Conservation (phyloP, 2,113 vertebrate genomes). For the Phainopepla nitens region DNA sequence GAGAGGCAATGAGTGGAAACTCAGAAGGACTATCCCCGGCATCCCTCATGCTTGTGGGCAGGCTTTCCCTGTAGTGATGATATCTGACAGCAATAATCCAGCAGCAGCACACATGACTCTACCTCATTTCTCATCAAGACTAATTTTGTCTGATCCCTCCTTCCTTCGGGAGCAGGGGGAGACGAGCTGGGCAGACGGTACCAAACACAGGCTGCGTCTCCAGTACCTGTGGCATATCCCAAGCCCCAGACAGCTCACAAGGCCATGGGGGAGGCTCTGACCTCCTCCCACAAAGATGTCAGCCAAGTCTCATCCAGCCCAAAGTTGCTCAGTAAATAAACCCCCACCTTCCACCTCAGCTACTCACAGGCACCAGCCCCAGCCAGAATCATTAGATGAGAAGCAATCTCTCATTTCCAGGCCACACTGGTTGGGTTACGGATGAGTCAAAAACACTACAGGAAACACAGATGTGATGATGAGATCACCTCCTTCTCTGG, state of each 20-base stretch:
- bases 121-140: background rate
- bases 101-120: background rate
- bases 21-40: background rate
- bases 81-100: background rate
- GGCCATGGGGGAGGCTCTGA: background rate
- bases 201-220: background rate
- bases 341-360: slow-evolving; percentile 1
- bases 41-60: background rate
- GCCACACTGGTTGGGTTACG: background rate
- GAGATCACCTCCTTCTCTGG: slow-evolving; percentile 36
- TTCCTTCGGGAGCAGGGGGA: background rate
- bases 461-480: slow-evolving; percentile 6
- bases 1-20: background rate
- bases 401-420: slow-evolving; percentile 26
- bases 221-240: background rate
- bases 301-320: background rate
- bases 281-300: background rate
- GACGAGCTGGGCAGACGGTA: fast-evolving
- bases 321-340: slow-evolving; percentile 1
- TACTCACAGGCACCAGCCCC: background rate
- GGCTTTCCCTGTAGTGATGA: background rate
- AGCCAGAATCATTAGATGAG: slow-evolving; percentile 32
- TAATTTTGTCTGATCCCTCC: background rate
- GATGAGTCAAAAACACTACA: background rate
- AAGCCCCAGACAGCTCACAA: background rate